Conservation (phyloP, 2,113 vertebrate genomes). For the Nothobranchius kuhntae region DNA sequence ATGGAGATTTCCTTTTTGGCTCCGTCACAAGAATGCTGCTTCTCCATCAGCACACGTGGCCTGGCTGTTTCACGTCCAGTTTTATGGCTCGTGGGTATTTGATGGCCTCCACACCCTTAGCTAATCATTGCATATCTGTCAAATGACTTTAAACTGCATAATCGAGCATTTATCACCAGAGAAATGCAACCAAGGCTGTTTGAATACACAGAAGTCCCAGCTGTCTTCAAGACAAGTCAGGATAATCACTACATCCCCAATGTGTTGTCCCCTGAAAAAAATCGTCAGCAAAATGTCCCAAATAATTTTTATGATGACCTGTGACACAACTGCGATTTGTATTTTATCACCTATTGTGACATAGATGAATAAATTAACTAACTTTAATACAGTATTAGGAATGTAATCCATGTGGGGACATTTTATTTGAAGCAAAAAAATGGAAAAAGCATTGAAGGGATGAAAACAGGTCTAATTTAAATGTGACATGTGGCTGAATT, state of each 20-base stretch:
- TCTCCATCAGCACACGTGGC: conserved; percentile 19
- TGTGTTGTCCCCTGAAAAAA: conserved; percentile 20
- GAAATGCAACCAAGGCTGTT: conserved; percentile 27
- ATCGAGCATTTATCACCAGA: conserved; percentile 28
- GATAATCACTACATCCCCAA: conserved; percentile 21
- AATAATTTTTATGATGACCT: conserved; percentile 22
- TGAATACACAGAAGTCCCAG: conserved; percentile 26
- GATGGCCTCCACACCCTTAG: conserved; percentile 41
- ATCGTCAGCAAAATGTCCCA: conserved; percentile 55
- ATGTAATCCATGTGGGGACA: not conserved
- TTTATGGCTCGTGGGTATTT: conserved; percentile 45
- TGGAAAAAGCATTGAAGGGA: not conserved
- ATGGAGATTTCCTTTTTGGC: conserved; percentile 60
- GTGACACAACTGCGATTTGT: conserved; percentile 7
- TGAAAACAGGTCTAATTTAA: not conserved
- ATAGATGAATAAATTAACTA: not conserved
- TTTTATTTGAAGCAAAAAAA: not conserved
- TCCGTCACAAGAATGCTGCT: conserved; percentile 43
- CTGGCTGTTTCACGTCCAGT: conserved; percentile 26
- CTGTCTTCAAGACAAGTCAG: conserved; percentile 31
- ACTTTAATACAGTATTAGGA: not conserved
- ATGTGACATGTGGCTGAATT: not conserved
- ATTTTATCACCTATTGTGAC: not conserved
- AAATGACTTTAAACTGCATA: conserved; percentile 43
- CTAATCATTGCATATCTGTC: conserved; percentile 66